Base-by-base conservation (phyloP, 1,140 invertebrate species). In the Anthonomus grandis region DNA sequence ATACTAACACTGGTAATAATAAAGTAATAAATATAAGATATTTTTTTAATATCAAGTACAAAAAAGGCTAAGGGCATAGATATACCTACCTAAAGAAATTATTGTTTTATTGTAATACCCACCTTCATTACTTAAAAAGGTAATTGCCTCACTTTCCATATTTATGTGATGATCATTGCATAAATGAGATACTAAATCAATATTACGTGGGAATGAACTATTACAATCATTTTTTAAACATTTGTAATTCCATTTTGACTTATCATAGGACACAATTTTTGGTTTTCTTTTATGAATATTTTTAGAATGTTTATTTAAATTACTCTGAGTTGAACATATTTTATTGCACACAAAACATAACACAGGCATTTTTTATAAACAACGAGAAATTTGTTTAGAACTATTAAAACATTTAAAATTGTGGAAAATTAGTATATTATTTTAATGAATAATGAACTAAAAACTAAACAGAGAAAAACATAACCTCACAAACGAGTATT, bases 271-370 rank as follows among this genome's bases (percentile, higher is more conserved):
- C n/a, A 24, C 45, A 47, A 47, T 13, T 13, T 47, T 47, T 2
- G 45, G 13, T 13, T 47, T 23, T 19, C 2, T 2, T 4, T 47
- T 47, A 47, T 31, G 45, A 2, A 47, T 24, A 24, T 25, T 47
- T 31, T 23, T 47, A 2, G 2, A 3, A 47, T 47, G 45, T 47
- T 47, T 47, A 47, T 47, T 47, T 47, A 47, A 47, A 47, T 47
- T 47, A 19, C 6, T 8, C n/a, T 31, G 27, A n/a, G 27, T 31
- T 31, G 27, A 31, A 31, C 6, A 31, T 31, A n/a, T 31, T n/a
- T 31, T 31, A n/a, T 31, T n/a, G 27, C 27, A 31, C 27, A 31
- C 27, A n/a, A n/a, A 31, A 31, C 27, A 31, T n/a, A 31, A 31
- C 27, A 31, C 6, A 6, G 27, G n/a, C 27, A 31, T 31, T n/a